A percentile compares a stretch with the other conserved stretches of the same genome.
phyloP scores from a whole-genome alignment of 2,888 invertebrate genomes.

The Globia sparganii region DNA sequence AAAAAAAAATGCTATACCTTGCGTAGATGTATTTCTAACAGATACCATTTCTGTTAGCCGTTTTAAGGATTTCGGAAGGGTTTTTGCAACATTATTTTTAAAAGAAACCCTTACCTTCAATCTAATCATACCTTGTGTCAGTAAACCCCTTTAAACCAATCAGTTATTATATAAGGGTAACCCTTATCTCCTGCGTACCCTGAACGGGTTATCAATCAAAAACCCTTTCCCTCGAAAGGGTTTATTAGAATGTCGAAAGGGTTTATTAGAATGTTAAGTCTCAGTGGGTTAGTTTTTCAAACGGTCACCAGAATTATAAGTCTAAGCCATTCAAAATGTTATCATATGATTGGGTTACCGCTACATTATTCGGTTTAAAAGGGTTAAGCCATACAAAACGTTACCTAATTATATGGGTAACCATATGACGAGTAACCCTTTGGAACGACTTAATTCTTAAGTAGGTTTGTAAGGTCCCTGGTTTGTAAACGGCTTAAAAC shows the following conservation, averaged over 20 bases:
- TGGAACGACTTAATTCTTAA: neutral
- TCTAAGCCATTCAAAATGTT: neutral
- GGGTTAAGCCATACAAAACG: neutral
- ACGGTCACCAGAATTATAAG: neutral
- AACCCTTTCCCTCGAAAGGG: neutral
- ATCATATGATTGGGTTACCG: neutral
- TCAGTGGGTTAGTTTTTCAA: neutral
- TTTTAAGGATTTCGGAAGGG: neutral
- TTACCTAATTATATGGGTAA: neutral
- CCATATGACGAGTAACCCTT: neutral
- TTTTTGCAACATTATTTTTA: neutral
- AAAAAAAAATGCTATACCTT: slow-evolving; percentile 26
- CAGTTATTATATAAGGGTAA: no score
- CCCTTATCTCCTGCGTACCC: neutral
- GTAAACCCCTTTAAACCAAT: neutral
- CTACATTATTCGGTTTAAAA: neutral
- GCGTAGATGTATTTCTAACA: slow-evolving; percentile 12
- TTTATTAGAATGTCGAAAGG: neutral
- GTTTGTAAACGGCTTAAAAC: slow-evolving; percentile 45
- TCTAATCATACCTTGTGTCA: neutral
- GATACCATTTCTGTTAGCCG: neutral
- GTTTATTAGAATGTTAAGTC: neutral
- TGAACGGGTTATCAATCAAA: neutral
- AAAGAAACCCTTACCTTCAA: no score
- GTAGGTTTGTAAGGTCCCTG: neutral